phyloP scores from a whole-genome alignment of 2,888 invertebrate species.

The Drosophila cognata region DNA sequence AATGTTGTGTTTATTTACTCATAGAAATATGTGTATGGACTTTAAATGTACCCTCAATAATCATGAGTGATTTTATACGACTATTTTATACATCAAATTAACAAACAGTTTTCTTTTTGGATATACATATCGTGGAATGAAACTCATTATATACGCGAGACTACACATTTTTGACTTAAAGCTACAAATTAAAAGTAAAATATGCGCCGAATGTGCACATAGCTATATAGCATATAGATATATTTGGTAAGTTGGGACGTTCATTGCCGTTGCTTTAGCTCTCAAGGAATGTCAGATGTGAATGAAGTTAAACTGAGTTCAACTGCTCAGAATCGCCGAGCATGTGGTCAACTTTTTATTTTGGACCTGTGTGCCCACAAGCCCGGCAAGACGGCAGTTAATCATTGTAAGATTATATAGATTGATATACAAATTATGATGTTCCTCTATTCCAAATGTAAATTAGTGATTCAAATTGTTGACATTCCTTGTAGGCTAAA shows the following conservation, averaged over 20 bases:
- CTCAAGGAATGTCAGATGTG: conserved; percentile 51
- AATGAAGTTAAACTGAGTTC: conserved; percentile 8
- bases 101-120: conserved; percentile 33
- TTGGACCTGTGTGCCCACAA: conserved; percentile 74
- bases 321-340: conserved; percentile 67
- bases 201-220: conserved; percentile 56
- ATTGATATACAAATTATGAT: conserved; percentile 12
- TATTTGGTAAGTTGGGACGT: conserved; percentile 76
- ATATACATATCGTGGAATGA: conserved; percentile 30
- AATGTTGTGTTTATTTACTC: conserved; percentile 36
- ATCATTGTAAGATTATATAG: neutral
- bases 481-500: conserved; percentile 49
- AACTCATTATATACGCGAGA: conserved; percentile 27
- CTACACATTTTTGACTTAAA: conserved; percentile 60
- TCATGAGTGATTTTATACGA: conserved; percentile 45
- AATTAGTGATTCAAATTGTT: conserved; percentile 2
- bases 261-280: conserved; percentile 41
- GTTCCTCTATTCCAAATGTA: conserved; percentile 20
- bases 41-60: conserved; percentile 46
- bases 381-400: conserved; percentile 72
- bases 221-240: conserved; percentile 57
- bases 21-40: conserved; percentile 23
- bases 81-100: conserved; percentile 57
- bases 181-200: conserved; percentile 60
- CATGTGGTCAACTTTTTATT: conserved; percentile 48